Base-by-base conservation (phyloP, 1,140 invertebrate genomes). In the Drosophila teissieri region DNA sequence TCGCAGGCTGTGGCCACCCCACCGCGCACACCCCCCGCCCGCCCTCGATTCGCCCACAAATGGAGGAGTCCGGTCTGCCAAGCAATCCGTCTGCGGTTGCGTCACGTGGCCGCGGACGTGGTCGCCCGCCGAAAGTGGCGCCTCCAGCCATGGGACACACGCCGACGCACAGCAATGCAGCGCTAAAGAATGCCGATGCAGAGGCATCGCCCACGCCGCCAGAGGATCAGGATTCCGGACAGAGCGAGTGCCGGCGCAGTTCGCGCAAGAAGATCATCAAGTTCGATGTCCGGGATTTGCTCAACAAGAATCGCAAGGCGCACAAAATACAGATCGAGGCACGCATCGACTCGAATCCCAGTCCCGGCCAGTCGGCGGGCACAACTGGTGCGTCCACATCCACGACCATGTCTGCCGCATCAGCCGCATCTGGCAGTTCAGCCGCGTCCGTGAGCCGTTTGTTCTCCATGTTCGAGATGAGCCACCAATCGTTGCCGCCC, bases 301-400 rank as follows among this genome's bases (percentile, higher is more conserved):
- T 92, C 0, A 91, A 90, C 17, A 91, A 89, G 60, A 83, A 81
- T 53, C 75, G 91, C 4, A 92, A 84, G 27, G 44, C 55, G 19
- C 69, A 84, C 48, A 91, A 92, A 65, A 79, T 79, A 19, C 83
- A 90, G 56, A 90, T 92, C 12, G 91, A 92, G 51, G 89, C 89
- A 2, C 73, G 89, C 15, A 91, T 82, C 15, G 83, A 91, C 61
- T 92, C 90, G 5, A 92, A 81, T 80, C 36, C 65, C 12, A 46
- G 31, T 27, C 14, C 24, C 51, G 22, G 11, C 22, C 31, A 31
- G 2, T 4, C 53, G 8, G 17, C 60, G 0, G 17, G n/a, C 12
- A 3, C 63, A 0, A 2, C 10, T 3, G 2, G 15, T 4, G 15
- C 15, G 11, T 19, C 42, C 17, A 12, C 42, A 11, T 44, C 17